A percentile compares a stretch with the other conserved stretches of the same genome.
These are phyloP conservation scores for Ailuropoda melanoleuca DNA, from an alignment of 2,113 vertebrate species.

Conservation along the genomic window DNA sequence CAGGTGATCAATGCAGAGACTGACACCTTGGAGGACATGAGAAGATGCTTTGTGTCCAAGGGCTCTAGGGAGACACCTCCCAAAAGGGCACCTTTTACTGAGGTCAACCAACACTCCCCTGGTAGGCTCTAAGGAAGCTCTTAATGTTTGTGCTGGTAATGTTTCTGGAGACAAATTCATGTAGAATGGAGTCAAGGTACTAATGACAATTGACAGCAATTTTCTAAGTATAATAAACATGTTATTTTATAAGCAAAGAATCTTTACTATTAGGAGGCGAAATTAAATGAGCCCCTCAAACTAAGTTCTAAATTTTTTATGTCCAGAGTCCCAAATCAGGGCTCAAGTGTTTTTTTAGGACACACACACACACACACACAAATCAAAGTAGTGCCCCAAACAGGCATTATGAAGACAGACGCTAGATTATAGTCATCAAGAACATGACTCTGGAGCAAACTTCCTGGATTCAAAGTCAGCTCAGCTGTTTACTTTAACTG, in stretches of 20 bases:
- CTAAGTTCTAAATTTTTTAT: neutral
- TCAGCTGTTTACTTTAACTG: neutral
- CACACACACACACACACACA: neutral
- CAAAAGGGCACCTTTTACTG: neutral
- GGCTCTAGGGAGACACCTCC: neutral
- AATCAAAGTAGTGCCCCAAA: neutral
- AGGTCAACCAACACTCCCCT: neutral
- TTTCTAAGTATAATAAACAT: neutral
- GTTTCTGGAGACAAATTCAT: constrained; percentile 26
- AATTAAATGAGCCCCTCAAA: neutral
- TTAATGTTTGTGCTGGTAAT: neutral
- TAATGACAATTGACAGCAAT: neutral
- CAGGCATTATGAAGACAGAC: neutral
- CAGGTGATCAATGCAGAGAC: neutral
- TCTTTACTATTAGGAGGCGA: neutral
- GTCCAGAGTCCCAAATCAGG: neutral
- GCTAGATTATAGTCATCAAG: neutral
- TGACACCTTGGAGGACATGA: neutral
- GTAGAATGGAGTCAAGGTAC: neutral
- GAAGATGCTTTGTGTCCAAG: neutral
- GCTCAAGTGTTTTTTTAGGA: neutral
- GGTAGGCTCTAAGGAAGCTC: neutral
- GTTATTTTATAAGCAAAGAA: neutral
- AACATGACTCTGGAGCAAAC: neutral
- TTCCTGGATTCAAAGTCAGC: neutral